phyloP scores from a whole-genome alignment of 2,797 vertebrate species.

The Enteromius mattozi region DNA sequence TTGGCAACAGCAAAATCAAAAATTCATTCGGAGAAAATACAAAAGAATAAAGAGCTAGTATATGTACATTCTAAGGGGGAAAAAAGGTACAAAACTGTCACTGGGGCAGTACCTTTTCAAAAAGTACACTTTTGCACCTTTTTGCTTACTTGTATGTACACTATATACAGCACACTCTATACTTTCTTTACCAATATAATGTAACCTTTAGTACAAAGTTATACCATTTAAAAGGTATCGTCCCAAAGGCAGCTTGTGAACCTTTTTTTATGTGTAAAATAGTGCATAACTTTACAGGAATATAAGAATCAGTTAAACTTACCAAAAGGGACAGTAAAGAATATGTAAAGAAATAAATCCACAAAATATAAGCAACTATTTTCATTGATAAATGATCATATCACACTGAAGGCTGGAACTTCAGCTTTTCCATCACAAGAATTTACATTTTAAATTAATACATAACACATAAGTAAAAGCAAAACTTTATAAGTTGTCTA shows the following conservation, averaged over 20 bases:
- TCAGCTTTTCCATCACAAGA: background rate
- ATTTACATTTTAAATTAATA: background rate
- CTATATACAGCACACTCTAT: no score
- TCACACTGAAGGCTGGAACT: background rate
- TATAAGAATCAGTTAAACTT: no score
- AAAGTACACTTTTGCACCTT: background rate
- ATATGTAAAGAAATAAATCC: background rate
- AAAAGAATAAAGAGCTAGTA: background rate
- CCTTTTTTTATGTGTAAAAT: background rate
- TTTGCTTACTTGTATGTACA: background rate
- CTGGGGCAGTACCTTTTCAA: background rate
- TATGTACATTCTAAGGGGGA: background rate
- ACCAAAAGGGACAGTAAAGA: background rate
- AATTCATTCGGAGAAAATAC: background rate
- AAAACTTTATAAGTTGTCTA: background rate
- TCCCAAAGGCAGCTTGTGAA: background rate
- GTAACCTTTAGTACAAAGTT: background rate
- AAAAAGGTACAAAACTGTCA: background rate
- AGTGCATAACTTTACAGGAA: background rate
- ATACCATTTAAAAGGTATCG: background rate
- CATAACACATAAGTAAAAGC: background rate
- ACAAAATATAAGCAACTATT: background rate
- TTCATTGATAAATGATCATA: background rate
- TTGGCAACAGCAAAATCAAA: background rate
- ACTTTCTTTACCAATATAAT: no score